Evolutionary conservation across 2,797 vertebrate genomes (phyloP), one percentile per base, ranked within the genome.

Genomic region (Anguilla megastoma): DNA sequence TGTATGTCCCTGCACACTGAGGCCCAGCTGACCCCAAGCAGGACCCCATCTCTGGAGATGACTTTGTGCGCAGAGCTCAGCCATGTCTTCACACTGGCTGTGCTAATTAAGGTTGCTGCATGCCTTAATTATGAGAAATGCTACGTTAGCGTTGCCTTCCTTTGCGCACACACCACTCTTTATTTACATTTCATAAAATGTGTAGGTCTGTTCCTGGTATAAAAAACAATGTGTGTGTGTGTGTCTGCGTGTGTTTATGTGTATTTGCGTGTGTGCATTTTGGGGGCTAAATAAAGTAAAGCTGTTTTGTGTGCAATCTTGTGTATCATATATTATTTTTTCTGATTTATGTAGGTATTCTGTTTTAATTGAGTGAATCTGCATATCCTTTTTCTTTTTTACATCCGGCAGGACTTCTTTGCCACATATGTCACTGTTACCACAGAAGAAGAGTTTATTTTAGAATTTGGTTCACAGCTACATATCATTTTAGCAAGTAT

Each of bases 151-250:
- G 90, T 86, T 27, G 48, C 87, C 16, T 88, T 92, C 90, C 76
- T 93, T 88, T 93, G 92, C 91, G 88, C 88, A 88, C 83, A 76
- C 41, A 50, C 71, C 48, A 85, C 36, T 88, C 82, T 90, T 94
- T 89, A 93, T 94, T 93, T 94, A 90, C 92, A 91, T 92, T 94
- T 95, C 92, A 92, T 92, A 92, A 91, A 90, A 36, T 5, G 88
- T 87, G 93, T 94, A 92, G 94, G 95, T 95, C 90, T 86, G 92
- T 94, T 91, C 76, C 48, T 88, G 90, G 87, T 83, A 8, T 52
- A 52, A 82, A 66, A 80, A 48, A 27, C 21, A 12, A n/a, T 6
- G n/a, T 8, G 10, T 30, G 27, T 14, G 83, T 58, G 71, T n/a
- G 88, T 85, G 86, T 84, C 84, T 63, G 21, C 14, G 3, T 48